Conservation (phyloP, 2,113 vertebrate genomes). For the Pteronura brasiliensis region DNA sequence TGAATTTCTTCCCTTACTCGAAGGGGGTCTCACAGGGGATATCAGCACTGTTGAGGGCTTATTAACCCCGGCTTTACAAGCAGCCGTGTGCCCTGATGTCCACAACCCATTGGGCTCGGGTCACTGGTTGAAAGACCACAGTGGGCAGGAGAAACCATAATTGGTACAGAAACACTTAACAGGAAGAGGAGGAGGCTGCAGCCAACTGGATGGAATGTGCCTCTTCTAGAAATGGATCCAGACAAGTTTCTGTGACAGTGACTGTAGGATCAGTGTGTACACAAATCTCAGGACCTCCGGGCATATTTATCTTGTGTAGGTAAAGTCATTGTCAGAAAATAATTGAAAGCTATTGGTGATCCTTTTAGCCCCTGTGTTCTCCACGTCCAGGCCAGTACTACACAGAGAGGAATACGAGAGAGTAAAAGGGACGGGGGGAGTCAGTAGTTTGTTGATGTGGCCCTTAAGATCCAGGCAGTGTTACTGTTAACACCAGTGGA, state of each 20-base stretch:
- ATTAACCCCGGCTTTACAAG: neutral
- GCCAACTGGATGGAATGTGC: neutral
- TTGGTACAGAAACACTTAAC: neutral
- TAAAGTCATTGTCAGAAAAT: neutral
- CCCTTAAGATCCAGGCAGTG: neutral
- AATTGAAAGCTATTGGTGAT: neutral
- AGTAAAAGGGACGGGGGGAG: neutral
- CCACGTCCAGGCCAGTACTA: neutral
- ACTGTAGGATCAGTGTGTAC: neutral
- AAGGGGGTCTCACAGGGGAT: neutral
- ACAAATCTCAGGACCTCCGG: neutral
- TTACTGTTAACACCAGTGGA: neutral
- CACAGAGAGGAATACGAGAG: neutral
- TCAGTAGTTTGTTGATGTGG: neutral
- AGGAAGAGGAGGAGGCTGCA: neutral
- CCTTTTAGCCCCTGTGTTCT: neutral
- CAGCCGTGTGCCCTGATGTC: neutral
- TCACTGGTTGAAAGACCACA: neutral
- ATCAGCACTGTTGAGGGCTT: neutral
- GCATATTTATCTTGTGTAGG: neutral
- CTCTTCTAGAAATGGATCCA: neutral
- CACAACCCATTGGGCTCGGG: neutral
- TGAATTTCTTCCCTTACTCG: neutral
- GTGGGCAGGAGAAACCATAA: neutral
- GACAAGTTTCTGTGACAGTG: neutral